Evolutionary conservation across 2,888 invertebrate genomes (phyloP).

Genomic region (Caenorhabditis japonica): DNA sequence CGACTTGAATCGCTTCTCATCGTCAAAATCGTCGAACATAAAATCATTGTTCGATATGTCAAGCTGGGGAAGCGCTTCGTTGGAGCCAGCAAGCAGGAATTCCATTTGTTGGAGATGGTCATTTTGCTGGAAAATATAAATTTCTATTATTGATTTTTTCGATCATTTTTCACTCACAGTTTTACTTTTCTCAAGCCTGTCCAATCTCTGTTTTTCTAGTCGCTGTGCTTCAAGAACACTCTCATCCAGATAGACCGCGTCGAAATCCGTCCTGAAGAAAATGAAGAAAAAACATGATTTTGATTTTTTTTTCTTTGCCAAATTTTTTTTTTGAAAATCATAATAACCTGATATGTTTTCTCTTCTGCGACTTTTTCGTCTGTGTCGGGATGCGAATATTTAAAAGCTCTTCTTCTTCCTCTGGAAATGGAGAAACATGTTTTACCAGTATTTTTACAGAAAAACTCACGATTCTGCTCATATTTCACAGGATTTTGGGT

Average conservation of each 20-base stretch:
- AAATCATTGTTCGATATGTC: constrained; percentile 31
- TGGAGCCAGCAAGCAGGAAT: constrained; percentile 29
- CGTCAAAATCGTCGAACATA: constrained; percentile 12
- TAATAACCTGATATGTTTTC: constrained; percentile 55
- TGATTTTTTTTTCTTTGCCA: too few relatives aligned
- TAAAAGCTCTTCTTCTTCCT: constrained; percentile 27
- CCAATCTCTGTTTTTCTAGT: constrained; percentile 64
- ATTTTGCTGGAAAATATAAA: constrained; percentile 12
- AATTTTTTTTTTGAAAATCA: neutral
- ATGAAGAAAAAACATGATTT: too few relatives aligned
- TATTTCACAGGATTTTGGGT: too few relatives aligned
- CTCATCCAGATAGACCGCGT: constrained; percentile 34
- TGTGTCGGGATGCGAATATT: constrained; percentile 56
- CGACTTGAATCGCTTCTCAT: constrained; percentile 11
- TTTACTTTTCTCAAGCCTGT: constrained; percentile 59
- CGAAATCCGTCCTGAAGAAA: constrained; percentile 60
- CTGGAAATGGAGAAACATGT: too few relatives aligned
- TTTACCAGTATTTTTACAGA: too few relatives aligned
- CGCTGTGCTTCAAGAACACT: constrained; percentile 57
- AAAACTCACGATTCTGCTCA: neutral
- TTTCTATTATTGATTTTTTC: neutral
- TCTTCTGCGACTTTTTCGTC: constrained; percentile 51
- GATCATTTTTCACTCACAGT: constrained; percentile 6
- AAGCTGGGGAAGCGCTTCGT: constrained; percentile 43
- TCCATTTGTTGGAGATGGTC: constrained; percentile 59